Base-by-base conservation (phyloP, 2,113 vertebrate genomes). In the Etheostoma cragini region DNA sequence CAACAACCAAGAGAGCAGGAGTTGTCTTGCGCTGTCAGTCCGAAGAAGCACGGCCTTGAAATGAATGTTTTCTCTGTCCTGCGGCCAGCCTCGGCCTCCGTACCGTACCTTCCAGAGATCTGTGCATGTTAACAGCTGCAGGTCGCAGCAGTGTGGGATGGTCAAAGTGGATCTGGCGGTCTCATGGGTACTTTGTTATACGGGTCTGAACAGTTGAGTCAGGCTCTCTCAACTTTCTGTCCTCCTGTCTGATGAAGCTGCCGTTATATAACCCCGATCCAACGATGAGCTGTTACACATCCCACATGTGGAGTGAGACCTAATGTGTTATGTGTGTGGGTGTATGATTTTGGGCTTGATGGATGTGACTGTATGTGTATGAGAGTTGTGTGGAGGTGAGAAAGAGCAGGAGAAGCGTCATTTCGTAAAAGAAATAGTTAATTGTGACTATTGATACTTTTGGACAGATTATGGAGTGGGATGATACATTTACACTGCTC, bases 231-330 rank as follows among this genome's bases (percentile, higher is more conserved):
- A 30, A 78, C 26, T 75, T 68, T 64, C 66, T 58, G 84, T 84
- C 81, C 71, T 84, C 66, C 78, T 0, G 70, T 71, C 73, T 82
- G 83, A 78, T 19, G 53, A 67, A 76, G 83, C 83, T 14, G 71
- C 71, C 13, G 69, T 93, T 92, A 89, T 13, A 60, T 94, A 91
- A 92, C 82, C 71, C n/a, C 30, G 21, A 65, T 64, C 80, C 84
- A 62, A 26, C 17, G 38, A 78, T 69, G 89, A 91, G 87, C 80
- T 81, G 85, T 61, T 82, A 64, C 78, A 75, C 92, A 90, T 91
- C 90, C 87, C 90, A 90, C 91, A 85, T 88, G 86, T 86, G 86
- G 87, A 89, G 80, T 50, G 49, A 83, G 53, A 81, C 78, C 81
- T 58, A 74, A 85, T 77, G 83, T 10, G 68, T 80, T 76, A 30